phyloP scores from a whole-genome alignment of 2,797 vertebrate genomes.

The Gymnoscopelus microlampas region DNA sequence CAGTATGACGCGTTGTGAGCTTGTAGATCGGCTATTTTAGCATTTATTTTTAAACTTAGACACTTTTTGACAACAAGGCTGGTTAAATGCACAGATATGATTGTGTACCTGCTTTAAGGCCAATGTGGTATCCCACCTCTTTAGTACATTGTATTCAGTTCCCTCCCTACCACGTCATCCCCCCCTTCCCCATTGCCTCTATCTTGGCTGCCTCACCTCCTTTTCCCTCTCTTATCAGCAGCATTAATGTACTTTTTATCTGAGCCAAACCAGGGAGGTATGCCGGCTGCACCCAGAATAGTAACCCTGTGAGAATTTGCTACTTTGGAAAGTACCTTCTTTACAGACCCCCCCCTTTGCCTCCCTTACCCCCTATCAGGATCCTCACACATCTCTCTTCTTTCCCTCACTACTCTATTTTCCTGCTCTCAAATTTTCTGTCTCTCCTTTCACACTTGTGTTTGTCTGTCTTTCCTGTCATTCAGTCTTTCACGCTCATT shows the following conservation, averaged over 20 bases:
- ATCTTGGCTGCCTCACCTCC: slow-evolving; percentile 35
- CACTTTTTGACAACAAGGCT: too few species aligned
- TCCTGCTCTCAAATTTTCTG: not conserved
- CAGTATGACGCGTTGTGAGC: too few species aligned
- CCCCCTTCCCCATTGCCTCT: slow-evolving; percentile 14
- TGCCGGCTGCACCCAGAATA: slow-evolving; percentile 73
- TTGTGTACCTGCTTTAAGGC: too few species aligned
- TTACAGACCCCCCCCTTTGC: slow-evolving; percentile 31
- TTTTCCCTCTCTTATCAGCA: slow-evolving; percentile 63
- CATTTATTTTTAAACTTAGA: too few species aligned
- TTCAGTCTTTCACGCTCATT: too few species aligned
- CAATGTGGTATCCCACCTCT: slow-evolving; percentile 12
- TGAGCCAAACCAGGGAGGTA: slow-evolving; percentile 58
- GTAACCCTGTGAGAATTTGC: slow-evolving; percentile 73
- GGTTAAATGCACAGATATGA: too few species aligned
- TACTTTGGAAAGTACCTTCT: slow-evolving; percentile 59
- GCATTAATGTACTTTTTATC: slow-evolving; percentile 68
- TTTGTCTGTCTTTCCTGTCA: too few species aligned
- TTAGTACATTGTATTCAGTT: slow-evolving; percentile 14
- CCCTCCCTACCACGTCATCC: slow-evolving; percentile 10
- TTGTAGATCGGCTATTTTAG: too few species aligned
- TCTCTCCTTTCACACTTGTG: not conserved
- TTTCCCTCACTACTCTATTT: not conserved
- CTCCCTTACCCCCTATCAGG: not conserved
- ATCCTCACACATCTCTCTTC: not conserved